Evolutionary conservation across 2,888 invertebrate species (phyloP).

Genomic region (Augochlorella aurata): DNA sequence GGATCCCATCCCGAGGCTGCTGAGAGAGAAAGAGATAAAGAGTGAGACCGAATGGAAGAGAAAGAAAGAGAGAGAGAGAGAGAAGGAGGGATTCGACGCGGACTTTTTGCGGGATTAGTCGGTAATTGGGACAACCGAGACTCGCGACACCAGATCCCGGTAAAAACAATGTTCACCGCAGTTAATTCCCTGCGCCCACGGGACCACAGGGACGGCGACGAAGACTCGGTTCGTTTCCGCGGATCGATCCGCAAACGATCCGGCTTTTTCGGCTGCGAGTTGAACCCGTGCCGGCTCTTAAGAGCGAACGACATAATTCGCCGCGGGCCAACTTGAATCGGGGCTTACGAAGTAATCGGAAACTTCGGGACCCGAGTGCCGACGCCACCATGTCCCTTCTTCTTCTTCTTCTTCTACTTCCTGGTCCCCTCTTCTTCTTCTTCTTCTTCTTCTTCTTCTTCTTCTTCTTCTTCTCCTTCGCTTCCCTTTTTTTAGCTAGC

Average conservation of each 20-base stretch:
- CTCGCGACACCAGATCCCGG: constrained; percentile 38
- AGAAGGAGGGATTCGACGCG: constrained; percentile 7
- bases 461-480: neutral
- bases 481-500: neutral
- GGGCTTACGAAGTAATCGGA: constrained; percentile 64
- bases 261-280: constrained; percentile 6
- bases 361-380: constrained; percentile 46
- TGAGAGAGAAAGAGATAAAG: no score
- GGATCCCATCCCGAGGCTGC: no score
- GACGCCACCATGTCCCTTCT: neutral
- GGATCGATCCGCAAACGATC: constrained; percentile 32
- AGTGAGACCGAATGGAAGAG: no score
- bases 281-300: constrained; percentile 29
- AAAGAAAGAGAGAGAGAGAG: no score
- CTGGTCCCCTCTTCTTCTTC: neutral
- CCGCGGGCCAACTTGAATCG: constrained; percentile 62
- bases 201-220: no score
- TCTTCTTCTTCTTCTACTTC: neutral
- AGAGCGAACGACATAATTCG: constrained; percentile 59
- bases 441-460: neutral
- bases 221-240: neutral
- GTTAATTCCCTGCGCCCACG: constrained; percentile 47
- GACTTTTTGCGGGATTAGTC: constrained; percentile 58
- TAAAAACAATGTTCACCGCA: constrained; percentile 52
- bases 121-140: constrained; percentile 59